Conservation (phyloP, 2,113 vertebrate species). For the Phylloscopus whistleri region DNA sequence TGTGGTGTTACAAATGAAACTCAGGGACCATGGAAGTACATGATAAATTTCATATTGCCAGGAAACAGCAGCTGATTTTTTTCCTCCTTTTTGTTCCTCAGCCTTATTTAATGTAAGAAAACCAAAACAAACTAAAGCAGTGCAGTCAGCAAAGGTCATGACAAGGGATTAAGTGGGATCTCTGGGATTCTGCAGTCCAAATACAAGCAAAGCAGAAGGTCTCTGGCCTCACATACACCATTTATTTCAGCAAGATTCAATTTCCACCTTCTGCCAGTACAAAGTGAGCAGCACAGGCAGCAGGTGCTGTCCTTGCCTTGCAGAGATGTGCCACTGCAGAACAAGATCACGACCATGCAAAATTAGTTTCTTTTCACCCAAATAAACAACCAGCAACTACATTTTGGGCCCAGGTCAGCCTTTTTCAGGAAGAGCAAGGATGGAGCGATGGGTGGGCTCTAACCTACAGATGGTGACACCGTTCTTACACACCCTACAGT, state of each 20-base stretch:
- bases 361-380: background rate
- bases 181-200: background rate
- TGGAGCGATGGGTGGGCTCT: background rate
- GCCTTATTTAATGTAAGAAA: background rate
- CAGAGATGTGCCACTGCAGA: background rate
- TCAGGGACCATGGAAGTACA: background rate
- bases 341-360: fast-evolving
- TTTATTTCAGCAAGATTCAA: background rate
- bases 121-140: background rate
- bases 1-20: background rate
- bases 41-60: fast-evolving
- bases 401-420: background rate
- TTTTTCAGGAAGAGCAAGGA: background rate
- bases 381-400: background rate
- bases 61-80: background rate
- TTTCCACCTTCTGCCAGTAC: background rate
- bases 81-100: background rate
- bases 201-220: background rate
- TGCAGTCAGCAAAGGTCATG: background rate
- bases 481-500: background rate
- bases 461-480: background rate
- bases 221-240: background rate
- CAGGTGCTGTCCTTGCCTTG: background rate
- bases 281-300: background rate
- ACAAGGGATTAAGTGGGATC: background rate